Evolutionary conservation across 2,888 invertebrate genomes (phyloP).

Genomic region (Melanostoma scalare): DNA sequence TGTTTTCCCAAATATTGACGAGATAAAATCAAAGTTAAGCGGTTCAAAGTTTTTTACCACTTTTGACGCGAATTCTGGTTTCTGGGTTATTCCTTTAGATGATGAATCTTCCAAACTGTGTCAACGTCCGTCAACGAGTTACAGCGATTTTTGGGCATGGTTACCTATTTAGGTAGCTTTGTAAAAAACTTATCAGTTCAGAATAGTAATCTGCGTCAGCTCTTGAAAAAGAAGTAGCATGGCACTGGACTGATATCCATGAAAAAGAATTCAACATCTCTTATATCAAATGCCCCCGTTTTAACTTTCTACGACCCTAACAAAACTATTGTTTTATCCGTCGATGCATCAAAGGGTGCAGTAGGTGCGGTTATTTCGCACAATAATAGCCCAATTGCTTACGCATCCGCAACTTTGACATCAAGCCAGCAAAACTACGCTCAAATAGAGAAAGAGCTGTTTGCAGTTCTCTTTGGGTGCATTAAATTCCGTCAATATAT

Average conservation of each 20-base stretch:
- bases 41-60: conserved; percentile 40
- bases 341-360: conserved; percentile 61
- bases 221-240: conserved; percentile 53
- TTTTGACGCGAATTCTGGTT: conserved; percentile 62
- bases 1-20: conserved; percentile 48
- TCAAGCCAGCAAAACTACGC: conserved; percentile 45
- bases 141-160: conserved; percentile 52
- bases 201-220: conserved; percentile 24
- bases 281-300: conserved; percentile 44
- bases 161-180: conserved; percentile 43
- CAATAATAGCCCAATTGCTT: conserved; percentile 46
- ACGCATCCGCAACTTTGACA: conserved; percentile 50
- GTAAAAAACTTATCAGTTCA: conserved; percentile 21
- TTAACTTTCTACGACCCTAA: conserved; percentile 68
- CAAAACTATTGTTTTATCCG: conserved; percentile 60
- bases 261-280: conserved; percentile 43
- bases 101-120: conserved; percentile 71
- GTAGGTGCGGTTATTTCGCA: conserved; percentile 58
- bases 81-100: conserved; percentile 72
- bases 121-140: conserved; percentile 43
- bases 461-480: conserved; percentile 77
- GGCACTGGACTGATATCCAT: conserved; percentile 50
- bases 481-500: conserved; percentile 75
- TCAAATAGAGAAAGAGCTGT: conserved; percentile 76
- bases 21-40: conserved; percentile 35